Percentiles rank a stretch among this genome's conserved stretches.
phyloP scores from a whole-genome alignment of 2,113 vertebrate species.

The Oxyura jamaicensis region DNA sequence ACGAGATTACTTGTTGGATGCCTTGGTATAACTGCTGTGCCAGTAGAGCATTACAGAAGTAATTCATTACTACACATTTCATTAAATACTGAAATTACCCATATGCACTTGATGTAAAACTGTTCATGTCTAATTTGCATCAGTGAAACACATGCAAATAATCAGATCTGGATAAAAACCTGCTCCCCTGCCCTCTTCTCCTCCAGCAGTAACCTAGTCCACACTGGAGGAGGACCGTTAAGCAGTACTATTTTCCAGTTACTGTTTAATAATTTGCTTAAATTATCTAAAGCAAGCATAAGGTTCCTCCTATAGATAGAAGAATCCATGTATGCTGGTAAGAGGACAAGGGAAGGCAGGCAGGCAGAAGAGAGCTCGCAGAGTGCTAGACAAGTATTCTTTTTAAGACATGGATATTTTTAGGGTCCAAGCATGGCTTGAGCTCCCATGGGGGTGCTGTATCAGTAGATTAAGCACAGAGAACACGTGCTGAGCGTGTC shows the following conservation, averaged over 20 bases:
- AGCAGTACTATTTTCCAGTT: background rate
- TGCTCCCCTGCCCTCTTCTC: background rate
- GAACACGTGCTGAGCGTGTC: background rate
- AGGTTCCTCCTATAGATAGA: background rate
- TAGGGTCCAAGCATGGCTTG: background rate
- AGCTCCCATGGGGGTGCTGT: background rate
- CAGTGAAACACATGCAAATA: background rate
- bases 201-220: background rate
- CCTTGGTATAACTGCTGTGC: background rate
- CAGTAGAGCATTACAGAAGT: background rate
- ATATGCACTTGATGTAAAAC: background rate
- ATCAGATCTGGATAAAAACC: background rate
- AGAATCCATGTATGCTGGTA: background rate
- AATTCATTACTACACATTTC: background rate
- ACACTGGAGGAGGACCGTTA: background rate
- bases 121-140: background rate
- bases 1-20: background rate
- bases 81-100: background rate
- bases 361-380: background rate
- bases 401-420: constrained; percentile 12
- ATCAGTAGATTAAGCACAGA: background rate
- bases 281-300: background rate
- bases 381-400: background rate
- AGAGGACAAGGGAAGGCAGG: background rate
- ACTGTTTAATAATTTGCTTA: background rate